Percentiles rank a stretch among this genome's conserved stretches.
Conservation (phyloP, 2,113 vertebrate species). For the Stercorarius parasiticus region DNA sequence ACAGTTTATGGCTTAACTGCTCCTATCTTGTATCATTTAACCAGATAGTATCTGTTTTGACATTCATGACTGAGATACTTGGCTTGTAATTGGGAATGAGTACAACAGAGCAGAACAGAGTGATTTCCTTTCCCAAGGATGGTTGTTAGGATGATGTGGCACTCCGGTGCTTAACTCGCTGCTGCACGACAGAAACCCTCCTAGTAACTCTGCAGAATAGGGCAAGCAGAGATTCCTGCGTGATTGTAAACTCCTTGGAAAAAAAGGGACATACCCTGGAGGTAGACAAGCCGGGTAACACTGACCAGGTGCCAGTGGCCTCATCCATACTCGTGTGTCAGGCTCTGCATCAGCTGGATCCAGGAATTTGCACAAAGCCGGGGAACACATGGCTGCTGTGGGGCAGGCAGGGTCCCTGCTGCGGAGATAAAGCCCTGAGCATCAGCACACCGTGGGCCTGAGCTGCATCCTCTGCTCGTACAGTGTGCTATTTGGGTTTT, state of each 20-base stretch:
- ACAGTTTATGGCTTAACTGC: constrained; percentile 57
- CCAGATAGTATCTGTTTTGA: constrained; percentile 58
- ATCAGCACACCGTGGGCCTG: accelerated
- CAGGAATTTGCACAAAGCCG: background rate
- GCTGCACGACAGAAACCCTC: background rate
- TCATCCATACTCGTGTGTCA: accelerated
- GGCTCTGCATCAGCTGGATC: background rate
- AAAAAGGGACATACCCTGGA: background rate
- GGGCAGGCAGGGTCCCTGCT: background rate
- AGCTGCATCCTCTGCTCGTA: background rate
- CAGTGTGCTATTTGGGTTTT: background rate
- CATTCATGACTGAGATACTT: constrained; percentile 50
- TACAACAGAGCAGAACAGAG: constrained; percentile 45
- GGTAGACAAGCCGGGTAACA: background rate
- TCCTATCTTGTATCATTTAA: constrained; percentile 39
- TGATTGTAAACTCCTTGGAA: background rate
- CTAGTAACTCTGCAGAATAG: background rate
- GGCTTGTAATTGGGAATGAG: constrained; percentile 20
- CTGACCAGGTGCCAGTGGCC: background rate
- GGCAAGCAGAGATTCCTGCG: accelerated
- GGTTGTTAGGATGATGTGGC: background rate
- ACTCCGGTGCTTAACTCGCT: background rate
- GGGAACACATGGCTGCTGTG: accelerated
- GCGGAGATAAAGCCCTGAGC: background rate
- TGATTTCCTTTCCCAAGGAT: constrained; percentile 11